Evolutionary conservation across 2,113 vertebrate genomes (phyloP).

Genomic region (Ascaphus truei): DNA sequence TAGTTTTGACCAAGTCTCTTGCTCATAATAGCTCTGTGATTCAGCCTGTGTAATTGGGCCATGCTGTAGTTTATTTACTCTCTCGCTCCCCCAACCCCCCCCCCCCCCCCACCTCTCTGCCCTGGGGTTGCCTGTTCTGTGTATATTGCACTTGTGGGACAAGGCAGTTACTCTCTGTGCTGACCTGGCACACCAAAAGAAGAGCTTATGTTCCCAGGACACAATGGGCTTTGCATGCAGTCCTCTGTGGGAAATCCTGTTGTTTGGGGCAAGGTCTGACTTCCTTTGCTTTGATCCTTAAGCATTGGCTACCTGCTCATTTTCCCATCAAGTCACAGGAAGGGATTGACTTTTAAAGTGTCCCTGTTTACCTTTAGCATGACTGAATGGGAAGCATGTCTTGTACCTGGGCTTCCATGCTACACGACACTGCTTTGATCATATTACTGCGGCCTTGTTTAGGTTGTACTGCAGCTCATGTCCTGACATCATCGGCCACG

Average conservation of each 20-base stretch:
- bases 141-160: conserved; percentile 17
- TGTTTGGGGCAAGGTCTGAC: not conserved
- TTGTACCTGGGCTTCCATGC: not conserved
- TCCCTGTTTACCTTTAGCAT: conserved; percentile 27
- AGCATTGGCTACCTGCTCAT: conserved; percentile 4
- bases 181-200: not conserved
- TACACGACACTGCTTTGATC: not conserved
- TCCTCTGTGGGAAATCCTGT: conserved; percentile 8
- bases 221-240: not conserved
- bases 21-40: too few species aligned
- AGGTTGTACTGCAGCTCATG: not conserved
- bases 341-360: not conserved
- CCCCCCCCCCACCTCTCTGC: too few species aligned
- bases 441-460: not conserved
- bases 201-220: not conserved
- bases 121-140: not conserved
- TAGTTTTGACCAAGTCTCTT: too few species aligned
- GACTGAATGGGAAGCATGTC: not conserved
- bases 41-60: not conserved
- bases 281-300: conserved; percentile 35
- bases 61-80: not conserved
- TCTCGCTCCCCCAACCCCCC: too few species aligned
- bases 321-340: not conserved
- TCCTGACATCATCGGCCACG: not conserved
- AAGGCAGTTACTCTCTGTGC: not conserved